These are phyloP conservation scores for Fopius arisanus DNA, from an alignment of 1,140 invertebrate genomes.

Conservation along the genomic window DNA sequence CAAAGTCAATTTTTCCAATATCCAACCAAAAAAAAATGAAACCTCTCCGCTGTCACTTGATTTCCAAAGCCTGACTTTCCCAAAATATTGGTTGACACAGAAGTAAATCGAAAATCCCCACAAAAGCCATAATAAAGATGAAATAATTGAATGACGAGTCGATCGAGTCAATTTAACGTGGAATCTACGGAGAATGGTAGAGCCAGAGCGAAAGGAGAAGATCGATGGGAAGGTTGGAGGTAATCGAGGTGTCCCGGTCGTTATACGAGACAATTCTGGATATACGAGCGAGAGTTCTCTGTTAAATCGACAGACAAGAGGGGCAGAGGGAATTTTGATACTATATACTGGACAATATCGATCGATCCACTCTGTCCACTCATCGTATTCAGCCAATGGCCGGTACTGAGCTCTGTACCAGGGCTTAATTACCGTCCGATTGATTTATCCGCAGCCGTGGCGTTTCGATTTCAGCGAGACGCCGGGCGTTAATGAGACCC, in stretches of 20 bases:
- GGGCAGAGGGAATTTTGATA: neutral
- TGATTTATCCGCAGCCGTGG: conserved; percentile 48
- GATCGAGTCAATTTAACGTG: neutral
- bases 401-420: neutral
- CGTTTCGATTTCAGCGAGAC: conserved; percentile 30
- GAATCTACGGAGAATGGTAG: neutral
- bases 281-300: neutral
- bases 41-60: no score
- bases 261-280: neutral
- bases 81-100: no score
- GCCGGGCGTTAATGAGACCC: conserved; percentile 43
- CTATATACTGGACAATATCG: neutral
- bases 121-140: neutral
- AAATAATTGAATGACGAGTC: neutral
- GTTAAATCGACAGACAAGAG: neutral
- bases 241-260: neutral
- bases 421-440: conserved; percentile 58
- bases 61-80: no score
- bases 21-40: no score
- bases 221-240: neutral
- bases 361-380: neutral
- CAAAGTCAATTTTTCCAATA: no score
- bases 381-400: neutral
- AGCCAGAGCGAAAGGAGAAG: neutral
- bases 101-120: no score